Base-by-base conservation (phyloP, 1,140 invertebrate species). In the Papilio aristodemus region DNA sequence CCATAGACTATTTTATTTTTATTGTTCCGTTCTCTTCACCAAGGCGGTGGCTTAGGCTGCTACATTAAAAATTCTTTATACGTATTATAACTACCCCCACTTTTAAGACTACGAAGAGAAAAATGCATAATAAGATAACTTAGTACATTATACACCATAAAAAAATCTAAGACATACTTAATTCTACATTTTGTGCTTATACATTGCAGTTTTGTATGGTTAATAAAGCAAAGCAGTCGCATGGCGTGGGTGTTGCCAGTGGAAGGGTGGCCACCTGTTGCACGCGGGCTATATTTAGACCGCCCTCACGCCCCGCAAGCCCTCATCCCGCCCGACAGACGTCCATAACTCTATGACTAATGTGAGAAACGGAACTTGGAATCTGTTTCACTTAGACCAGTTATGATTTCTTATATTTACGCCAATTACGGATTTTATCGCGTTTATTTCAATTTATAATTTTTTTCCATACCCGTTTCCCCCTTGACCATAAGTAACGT, bases 201-300 rank as follows among this genome's bases (percentile, higher is more conserved):
- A 9, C 8, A 14, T 32, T 58, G 22, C 22, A 58, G 25, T 14
- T 41, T 59, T 36, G 10, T 60, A 38, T 60, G 58, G 32, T 60
- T 32, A 38, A 62, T 66, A 62, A 67, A 67, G 57, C 36, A 36
- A 19, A 41, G 64, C 57, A 4, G 27, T 32, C 27, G 27, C 41
- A 36, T 36, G 38, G 50, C 58, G 68, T 71, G 71, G 69, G 71
- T 68, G 62, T 77, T 73, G 80, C 78, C 77, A 76, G 79, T 79
- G 81, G 76, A 80, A 80, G 84, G 83, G 83, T 84, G 74, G 77
- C 85, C 87, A 90, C 87, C 87, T 90, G 87, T 90, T 90, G 71
- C 77, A 82, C 50, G 64, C 70, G 46, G 22, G 72, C 81, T 88
- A 87, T 87, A 80, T 90, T 81, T 88, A 87, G 84, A 72, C 25